Base-by-base conservation (phyloP, 2,888 invertebrate species). In the Zaprionus bogoriensis region DNA sequence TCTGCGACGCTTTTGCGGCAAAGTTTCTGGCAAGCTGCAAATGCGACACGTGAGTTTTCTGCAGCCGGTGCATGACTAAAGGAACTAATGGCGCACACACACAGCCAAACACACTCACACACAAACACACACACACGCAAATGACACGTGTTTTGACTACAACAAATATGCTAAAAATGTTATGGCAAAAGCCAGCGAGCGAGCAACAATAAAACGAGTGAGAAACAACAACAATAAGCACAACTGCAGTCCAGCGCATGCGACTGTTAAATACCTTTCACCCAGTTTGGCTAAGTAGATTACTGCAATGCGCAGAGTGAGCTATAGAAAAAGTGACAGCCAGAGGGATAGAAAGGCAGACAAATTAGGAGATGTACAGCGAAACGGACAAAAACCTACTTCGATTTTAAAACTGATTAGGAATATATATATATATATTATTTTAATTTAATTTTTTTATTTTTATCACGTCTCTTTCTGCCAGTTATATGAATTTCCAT, bases 151-250 rank as follows among this genome's bases (percentile, higher is more conserved):
- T 83, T 83, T 78, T 65, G 81, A 81, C 78, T 81, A 72, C 81
- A 82, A 82, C 81, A 82, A 82, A 82, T 83, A 82, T 82, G 77
- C 81, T 77, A 75, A 83, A 83, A 83, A 83, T 83, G 78, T 78
- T 78, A 83, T 81, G 81, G 78, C 78, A 82, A 81, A 79, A 79
- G 70, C 67, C 75, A 79, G 38, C 32, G 32, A 36, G n/a, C 32
- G 32, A 36, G 17, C 32, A 36, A 14, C 32, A 36, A 36, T 17
- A 36, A 36, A 32, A 32, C n/a, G n/a, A 46, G 19, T 20, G 20
- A 68, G 45, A 67, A 46, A 69, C 50, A 50, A 57, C 28, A 50
- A 53, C 36, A 54, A 44, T 17, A 57, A 41, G 27, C 38, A 22
- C 17, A 32, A 45, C 17, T 47, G 23, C 4, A 42, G 44, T 6